These are phyloP conservation scores for Sesia bembeciformis DNA, from an alignment of 2,888 invertebrate genomes.

Conservation along the genomic window DNA sequence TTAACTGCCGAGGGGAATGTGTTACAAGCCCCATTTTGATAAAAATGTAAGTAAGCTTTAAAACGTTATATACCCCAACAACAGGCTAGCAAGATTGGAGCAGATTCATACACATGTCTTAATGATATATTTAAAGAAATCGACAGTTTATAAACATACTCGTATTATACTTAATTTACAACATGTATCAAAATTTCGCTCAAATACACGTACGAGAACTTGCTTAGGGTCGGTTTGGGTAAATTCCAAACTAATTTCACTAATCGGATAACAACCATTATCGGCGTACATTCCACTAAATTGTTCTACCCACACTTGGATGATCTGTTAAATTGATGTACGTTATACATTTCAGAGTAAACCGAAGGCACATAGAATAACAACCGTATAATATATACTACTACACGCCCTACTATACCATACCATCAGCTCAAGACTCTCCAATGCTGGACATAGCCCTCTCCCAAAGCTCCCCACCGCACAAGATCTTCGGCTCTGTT, in stretches of 20 bases:
- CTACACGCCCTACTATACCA: too few relatives aligned
- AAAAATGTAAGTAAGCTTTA: neutral
- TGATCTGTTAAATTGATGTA: conserved; percentile 37
- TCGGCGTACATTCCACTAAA: conserved; percentile 29
- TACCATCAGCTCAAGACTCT: too few relatives aligned
- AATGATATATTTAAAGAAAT: too few relatives aligned
- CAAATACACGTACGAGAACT: conserved; percentile 13
- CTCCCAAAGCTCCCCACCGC: too few relatives aligned
- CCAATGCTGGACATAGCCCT: too few relatives aligned
- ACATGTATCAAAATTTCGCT: conserved; percentile 2
- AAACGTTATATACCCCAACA: neutral
- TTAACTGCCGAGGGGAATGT: too few relatives aligned
- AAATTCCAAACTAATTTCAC: conserved; percentile 39
- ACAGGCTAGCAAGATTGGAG: neutral
- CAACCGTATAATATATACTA: too few relatives aligned
- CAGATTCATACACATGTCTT: too few relatives aligned
- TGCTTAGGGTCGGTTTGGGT: conserved; percentile 20
- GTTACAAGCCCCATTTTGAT: neutral
- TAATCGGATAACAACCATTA: conserved; percentile 52
- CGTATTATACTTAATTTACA: neutral
- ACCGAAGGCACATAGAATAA: neutral
- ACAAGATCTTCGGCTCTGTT: too few relatives aligned
- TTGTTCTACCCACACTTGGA: conserved; percentile 31
- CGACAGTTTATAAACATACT: neutral
- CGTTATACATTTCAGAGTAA: neutral